Conservation (phyloP, 2,797 vertebrate genomes). For the Aythya fuligula region DNA sequence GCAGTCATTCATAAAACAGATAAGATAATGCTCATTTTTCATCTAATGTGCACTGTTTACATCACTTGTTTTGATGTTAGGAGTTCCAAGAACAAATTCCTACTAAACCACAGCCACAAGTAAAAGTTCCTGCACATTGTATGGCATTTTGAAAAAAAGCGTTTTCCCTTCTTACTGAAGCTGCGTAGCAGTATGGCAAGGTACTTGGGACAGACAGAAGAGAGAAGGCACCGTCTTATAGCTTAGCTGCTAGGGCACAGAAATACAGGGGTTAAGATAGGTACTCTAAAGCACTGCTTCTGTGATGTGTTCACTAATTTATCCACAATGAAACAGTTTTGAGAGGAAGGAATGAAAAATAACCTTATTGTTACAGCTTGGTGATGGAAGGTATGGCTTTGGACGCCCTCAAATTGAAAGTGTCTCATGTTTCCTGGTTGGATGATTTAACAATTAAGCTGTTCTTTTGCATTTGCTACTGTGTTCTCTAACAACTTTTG, state of each 20-base stretch:
- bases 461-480: not conserved
- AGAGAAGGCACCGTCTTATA: not conserved
- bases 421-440: not conserved
- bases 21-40: not conserved
- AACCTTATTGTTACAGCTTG: not conserved
- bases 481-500: not conserved
- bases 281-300: not conserved
- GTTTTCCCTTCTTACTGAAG: not conserved
- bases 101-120: not conserved
- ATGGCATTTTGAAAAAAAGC: not conserved
- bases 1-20: not conserved
- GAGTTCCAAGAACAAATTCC: not conserved
- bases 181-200: not conserved
- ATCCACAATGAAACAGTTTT: not conserved
- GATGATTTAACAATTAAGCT: not conserved
- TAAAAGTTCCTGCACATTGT: fast-evolving
- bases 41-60: not conserved
- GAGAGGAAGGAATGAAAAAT: not conserved
- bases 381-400: not conserved
- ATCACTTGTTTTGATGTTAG: not conserved
- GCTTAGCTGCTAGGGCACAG: not conserved
- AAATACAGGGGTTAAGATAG: not conserved
- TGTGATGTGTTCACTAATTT: not conserved
- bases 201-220: not conserved
- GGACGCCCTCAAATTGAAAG: not conserved